Conservation (phyloP, 2,113 vertebrate genomes). For the Nibea coibor region DNA sequence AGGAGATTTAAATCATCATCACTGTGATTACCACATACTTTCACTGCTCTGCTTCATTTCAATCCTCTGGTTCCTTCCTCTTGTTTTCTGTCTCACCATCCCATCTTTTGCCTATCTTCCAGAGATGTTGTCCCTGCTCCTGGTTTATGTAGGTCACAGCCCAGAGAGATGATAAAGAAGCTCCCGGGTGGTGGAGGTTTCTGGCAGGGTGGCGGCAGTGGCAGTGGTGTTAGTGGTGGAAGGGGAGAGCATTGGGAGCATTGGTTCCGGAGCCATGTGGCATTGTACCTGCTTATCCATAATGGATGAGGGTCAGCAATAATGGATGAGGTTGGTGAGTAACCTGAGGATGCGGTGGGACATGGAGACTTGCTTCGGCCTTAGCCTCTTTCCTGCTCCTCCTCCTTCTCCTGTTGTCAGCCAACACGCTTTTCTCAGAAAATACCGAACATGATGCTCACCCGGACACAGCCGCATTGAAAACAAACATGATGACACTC, state of each 20-base stretch:
- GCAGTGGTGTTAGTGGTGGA: conserved; percentile 49
- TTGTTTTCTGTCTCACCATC: conserved; percentile 17
- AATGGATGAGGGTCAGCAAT: conserved; percentile 82
- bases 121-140: conserved; percentile 11
- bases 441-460: conserved; percentile 65
- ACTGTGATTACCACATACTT: not conserved
- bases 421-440: conserved; percentile 64
- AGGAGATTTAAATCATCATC: conserved; percentile 20
- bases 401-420: conserved; percentile 53
- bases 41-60: conserved; percentile 32
- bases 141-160: conserved; percentile 72
- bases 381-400: conserved; percentile 67
- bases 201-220: conserved; percentile 20
- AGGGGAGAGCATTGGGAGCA: conserved; percentile 57
- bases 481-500: conserved; percentile 66
- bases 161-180: conserved; percentile 42
- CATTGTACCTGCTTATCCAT: conserved; percentile 84
- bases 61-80: conserved; percentile 3
- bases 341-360: conserved; percentile 83
- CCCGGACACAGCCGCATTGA: conserved; percentile 21
- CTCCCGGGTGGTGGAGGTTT: conserved; percentile 43
- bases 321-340: conserved; percentile 84
- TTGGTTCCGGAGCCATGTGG: conserved; percentile 64
- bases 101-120: conserved; percentile 20
- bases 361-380: conserved; percentile 74